A percentile compares a stretch with the other conserved stretches of the same genome.
Evolutionary conservation across 2,888 invertebrate species (phyloP).

Genomic region (Lutraria lutraria): DNA sequence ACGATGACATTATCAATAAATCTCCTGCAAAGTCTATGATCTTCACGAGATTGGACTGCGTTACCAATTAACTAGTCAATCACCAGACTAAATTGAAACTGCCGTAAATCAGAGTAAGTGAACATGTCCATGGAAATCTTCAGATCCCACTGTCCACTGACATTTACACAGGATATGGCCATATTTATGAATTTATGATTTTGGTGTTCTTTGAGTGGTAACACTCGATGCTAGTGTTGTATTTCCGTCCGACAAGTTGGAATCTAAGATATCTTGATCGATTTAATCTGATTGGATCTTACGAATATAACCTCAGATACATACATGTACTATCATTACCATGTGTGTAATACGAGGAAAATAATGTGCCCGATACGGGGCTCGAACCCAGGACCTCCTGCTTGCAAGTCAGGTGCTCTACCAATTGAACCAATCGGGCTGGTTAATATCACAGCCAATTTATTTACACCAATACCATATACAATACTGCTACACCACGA

Average conservation of each 20-base stretch:
- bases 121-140: neutral
- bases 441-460: no score
- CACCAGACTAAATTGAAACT: slow-evolving; percentile 46
- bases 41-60: slow-evolving; percentile 34
- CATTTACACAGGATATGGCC: slow-evolving; percentile 46
- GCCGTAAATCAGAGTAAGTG: slow-evolving; percentile 42
- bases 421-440: no score
- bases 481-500: no score
- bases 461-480: no score
- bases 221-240: neutral
- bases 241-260: neutral
- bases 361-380: no score
- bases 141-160: slow-evolving; percentile 33
- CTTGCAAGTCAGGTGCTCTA: no score
- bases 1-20: slow-evolving; percentile 58
- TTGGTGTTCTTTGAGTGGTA: neutral
- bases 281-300: neutral
- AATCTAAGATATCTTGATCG: neutral
- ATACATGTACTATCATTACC: neutral
- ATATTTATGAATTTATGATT: slow-evolving; percentile 42
- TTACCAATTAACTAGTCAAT: slow-evolving; percentile 60
- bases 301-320: neutral
- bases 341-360: no score
- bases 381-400: no score
- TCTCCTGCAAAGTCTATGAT: slow-evolving; percentile 47